Base-by-base conservation (phyloP, 1,140 invertebrate species). In the Oscheius sp. region DNA sequence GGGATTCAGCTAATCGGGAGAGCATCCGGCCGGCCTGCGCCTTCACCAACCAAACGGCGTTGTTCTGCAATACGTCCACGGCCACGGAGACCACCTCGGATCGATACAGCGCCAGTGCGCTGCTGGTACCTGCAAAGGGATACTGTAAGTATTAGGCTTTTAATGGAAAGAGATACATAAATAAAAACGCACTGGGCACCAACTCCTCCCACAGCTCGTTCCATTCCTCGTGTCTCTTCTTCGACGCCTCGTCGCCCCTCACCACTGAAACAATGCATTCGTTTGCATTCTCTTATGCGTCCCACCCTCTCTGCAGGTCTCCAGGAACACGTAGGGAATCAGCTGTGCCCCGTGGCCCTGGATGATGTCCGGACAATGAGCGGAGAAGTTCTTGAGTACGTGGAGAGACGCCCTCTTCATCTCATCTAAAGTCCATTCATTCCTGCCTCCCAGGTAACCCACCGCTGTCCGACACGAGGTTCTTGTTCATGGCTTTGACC, bases 151-250 rank as follows among this genome's bases (percentile, higher is more conserved):
- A 29, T 29, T 23, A 29, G 2, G 72, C 1, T 35, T 1, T 73
- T 58, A 26, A 15, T 35, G 72, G 10, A 18, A 28, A 7, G 31
- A 2, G 20, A 72, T 59, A 7, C 15, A 15, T 28, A 35, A 35
- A 29, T 65, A n/a, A 61, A 26, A 42, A 38, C 38, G 61, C 76
- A 85, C 85, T 90, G 13, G 92, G 92, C 46, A 91, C 91, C 26
- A 92, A 89, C 79, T 95, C 93, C 31, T 88, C 88, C 93, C 93
- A 96, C 1, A 95, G 86, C 82, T 95, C 93, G 74, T 91, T 90
- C 91, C 92, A 95, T 28, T 91, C 85, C 77, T 91, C 62, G 23
- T 74, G 71, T 45, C 46, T 64, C 28, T 52, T 77, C 70, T 73
- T 80, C 69, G 68, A 68, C 58, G 35, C 78, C 63, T 69, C 75